Percentiles rank a stretch among this genome's conserved stretches.
Evolutionary conservation across 2,797 vertebrate genomes (phyloP).

Genomic region (Gymnoscopelus microlampas): DNA sequence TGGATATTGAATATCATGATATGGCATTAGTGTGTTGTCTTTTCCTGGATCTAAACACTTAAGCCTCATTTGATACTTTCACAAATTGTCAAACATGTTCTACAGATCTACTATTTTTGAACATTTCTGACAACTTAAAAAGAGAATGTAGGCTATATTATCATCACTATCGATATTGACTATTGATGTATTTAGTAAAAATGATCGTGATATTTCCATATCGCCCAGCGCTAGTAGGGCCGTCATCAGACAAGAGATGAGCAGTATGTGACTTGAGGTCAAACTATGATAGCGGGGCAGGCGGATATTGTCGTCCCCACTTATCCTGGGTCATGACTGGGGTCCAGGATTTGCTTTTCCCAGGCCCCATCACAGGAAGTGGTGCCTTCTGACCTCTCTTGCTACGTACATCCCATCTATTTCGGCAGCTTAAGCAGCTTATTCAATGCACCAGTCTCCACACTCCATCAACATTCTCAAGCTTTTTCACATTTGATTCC

Average conservation of each 20-base stretch:
- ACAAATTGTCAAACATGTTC: no score
- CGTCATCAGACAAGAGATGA: conserved; percentile 12
- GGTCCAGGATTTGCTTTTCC: conserved; percentile 69
- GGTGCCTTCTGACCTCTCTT: conserved; percentile 78
- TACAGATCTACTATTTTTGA: no score
- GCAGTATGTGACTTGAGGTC: conserved; percentile 34
- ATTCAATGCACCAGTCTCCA: conserved; percentile 20
- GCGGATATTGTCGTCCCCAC: conserved; percentile 48
- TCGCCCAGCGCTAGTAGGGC: no score
- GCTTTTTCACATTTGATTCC: conserved; percentile 27
- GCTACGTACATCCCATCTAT: conserved; percentile 75
- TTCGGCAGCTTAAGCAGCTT: conserved; percentile 60
- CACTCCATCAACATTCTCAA: conserved; percentile 18
- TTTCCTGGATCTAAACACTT: no score
- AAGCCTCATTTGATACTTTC: no score
- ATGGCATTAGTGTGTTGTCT: no score
- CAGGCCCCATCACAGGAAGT: conserved; percentile 82
- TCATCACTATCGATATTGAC: no score
- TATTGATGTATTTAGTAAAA: no score
- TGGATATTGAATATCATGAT: no score
- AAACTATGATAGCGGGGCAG: conserved; percentile 21
- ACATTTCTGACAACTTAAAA: no score
- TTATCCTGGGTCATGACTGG: conserved; percentile 46
- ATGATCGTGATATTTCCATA: no score
- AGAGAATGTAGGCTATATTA: no score